Evolutionary conservation across 2,888 invertebrate species (phyloP), one percentile per base, ranked within the genome.

Genomic region (Lycia hirtaria): DNA sequence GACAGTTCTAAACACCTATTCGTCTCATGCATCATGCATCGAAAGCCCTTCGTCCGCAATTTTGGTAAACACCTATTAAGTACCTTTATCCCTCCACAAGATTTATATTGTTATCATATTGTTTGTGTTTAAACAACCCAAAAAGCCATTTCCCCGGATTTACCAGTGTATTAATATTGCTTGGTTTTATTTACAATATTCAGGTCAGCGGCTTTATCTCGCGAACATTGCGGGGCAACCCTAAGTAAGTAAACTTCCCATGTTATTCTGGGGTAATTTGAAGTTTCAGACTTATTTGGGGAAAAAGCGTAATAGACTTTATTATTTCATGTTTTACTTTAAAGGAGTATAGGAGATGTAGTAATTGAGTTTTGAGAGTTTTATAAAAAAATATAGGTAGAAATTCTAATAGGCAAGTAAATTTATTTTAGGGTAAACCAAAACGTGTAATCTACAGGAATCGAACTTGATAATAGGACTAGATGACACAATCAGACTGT

Each of bases 191-290:
- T 15, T 38, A 45, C 38, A 41, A 15, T 26, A 33, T 7, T 7
- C 37, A 37, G 38, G 44, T 38, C 43, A 22, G 1, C 43, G 35
- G 12, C 50, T 49, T 56, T 56, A 26, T 56, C 33, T 15, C 15
- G 2, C 32, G 45, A 12, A 20, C 26, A 35, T 30, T 35, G 47
- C 17, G 32, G 38, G 15, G 35, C 47, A 52, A 30, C 51, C 57
- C 57, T 58, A 52, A 43, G 43, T 58, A 52, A 43, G 43, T 43
- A 57, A 41, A 58, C 43, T 37, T 12, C 9, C 17, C 24, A 12
- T 52, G 41, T 57, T 53, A 22, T 58, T 53, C 44, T 49, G 35
- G 35, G 47, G 30, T 58, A 48, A 48, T 52, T 43, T 35, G n/a
- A 28, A 24, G 22, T 47, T 52, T 43, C 37, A 35, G 35, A 37